Base-by-base conservation (phyloP, 1,140 invertebrate species). In the Lepeophtheirus salmonis region DNA sequence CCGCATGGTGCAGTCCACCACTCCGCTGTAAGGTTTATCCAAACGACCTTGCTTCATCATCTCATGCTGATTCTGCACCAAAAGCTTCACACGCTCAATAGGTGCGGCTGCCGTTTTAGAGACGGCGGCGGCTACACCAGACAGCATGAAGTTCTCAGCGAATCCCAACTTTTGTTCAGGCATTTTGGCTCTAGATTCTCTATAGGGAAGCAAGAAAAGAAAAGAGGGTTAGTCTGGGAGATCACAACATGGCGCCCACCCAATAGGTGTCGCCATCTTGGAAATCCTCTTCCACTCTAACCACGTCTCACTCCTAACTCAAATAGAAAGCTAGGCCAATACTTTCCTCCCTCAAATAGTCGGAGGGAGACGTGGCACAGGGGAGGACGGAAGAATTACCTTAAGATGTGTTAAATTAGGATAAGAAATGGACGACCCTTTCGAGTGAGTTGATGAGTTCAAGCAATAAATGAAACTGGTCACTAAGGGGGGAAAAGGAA, bases 51-150 rank as follows among this genome's bases (percentile, higher is more conserved):
- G 59, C 51, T 61, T 61, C 53, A 61, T 53, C 50, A 61, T 52
- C 17, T 61, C 62, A 62, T 83, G 78, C 76, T 89, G 86, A 21
- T 89, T 84, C 74, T 89, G 90, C 58, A 95, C 79, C 56, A 95
- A 78, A 65, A 95, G 77, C 74, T 95, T 95, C 50, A 95, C 87
- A 68, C 89, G 79, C 75, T 95, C 89, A 71, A 95, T 89, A 59
- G 89, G 86, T 49, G 86, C 86, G 23, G 88, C 84, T 53, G 79
- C 79, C 60, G 87, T 90, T 72, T 91, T 91, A 60, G 87, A 84
- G 66, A 90, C 78, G 58, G 87, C 87, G 63, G 89, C 89, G 61
- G 86, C 84, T 66, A 90, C 78, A 70, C 89, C 89, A 68, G 84
- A 86, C 64, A 86, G 85, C 66, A 87, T 70, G 70, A 90, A 89